Evolutionary conservation across 2,888 invertebrate species (phyloP), one percentile per base, ranked within the genome.

Genomic region (Eubasilissa splendida): DNA sequence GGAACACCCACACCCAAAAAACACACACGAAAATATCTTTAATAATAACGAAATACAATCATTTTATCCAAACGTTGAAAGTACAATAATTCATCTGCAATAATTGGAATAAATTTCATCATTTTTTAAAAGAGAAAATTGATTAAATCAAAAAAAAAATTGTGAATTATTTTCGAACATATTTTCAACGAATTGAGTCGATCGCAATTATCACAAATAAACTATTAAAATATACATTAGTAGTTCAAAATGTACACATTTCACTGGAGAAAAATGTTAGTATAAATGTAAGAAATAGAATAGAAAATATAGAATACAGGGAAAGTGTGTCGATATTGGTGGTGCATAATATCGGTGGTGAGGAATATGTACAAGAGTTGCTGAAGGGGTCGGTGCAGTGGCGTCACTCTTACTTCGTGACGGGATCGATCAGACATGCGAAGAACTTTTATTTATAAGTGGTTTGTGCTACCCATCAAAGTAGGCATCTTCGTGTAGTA

Each of bases 1-100:
- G 65, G 10, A 65, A 56, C 31, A 70, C 65, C 76, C 76, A 76
- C 76, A 76, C 76, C 76, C 76, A 63, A 76, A 68, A 70, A 75
- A 75, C 75, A 76, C 76, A 76, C 53, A 54, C 66, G 54, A 33
- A 33, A 31, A 70, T 58, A 65, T 54, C 66, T 65, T 65, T 33
- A 52, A 60, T 31, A 52, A 60, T 31, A 59, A 73, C 71, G 53
- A 54, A 71, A 33, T 73, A 73, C 56, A 73, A 8, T n/a, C 4
- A 58, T 73, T 73, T 73, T 54, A 12, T 54, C 12, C 22, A 31
- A 56, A 12, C 33, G n/a, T 50, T 63, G 33, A 33, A 14, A 14
- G 53, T 22, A 56, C 33, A 73, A 73, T 12, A 73, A 12, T 73
- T 58, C 71, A 58, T 73, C 42, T 73, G 71, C 33, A 73, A 73